phyloP scores from a whole-genome alignment of 2,113 vertebrate genomes.

The Arenaria interpres region DNA sequence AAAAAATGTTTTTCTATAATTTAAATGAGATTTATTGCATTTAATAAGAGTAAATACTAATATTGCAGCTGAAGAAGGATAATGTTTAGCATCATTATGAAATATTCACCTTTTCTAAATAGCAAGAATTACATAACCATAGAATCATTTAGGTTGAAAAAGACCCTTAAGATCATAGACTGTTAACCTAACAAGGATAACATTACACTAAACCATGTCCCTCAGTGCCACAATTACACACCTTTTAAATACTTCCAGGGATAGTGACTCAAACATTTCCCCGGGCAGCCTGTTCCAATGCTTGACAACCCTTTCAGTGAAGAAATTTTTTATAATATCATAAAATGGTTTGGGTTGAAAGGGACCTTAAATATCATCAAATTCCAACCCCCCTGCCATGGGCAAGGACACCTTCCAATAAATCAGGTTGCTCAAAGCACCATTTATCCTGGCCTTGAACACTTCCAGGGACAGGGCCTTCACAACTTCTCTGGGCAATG shows the following conservation, averaged over 20 bases:
- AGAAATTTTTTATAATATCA: neutral
- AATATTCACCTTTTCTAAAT: neutral
- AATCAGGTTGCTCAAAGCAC: no score
- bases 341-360: no score
- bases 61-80: neutral
- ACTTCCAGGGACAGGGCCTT: no score
- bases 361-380: no score
- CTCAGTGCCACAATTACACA: fast-evolving
- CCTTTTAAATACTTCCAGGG: neutral
- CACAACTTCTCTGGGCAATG: no score
- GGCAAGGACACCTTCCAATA: no score
- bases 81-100: neutral
- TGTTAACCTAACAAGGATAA: neutral
- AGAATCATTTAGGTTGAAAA: neutral
- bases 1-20: neutral
- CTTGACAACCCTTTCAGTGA: fast-evolving
- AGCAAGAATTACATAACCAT: neutral
- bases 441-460: no score
- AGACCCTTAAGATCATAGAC: neutral
- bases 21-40: neutral
- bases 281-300: neutral
- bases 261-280: neutral
- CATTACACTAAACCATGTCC: neutral
- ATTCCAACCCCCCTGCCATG: no score
- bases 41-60: neutral